Conservation (phyloP, 1,140 invertebrate species). For the Catajapyx aquilonaris region DNA sequence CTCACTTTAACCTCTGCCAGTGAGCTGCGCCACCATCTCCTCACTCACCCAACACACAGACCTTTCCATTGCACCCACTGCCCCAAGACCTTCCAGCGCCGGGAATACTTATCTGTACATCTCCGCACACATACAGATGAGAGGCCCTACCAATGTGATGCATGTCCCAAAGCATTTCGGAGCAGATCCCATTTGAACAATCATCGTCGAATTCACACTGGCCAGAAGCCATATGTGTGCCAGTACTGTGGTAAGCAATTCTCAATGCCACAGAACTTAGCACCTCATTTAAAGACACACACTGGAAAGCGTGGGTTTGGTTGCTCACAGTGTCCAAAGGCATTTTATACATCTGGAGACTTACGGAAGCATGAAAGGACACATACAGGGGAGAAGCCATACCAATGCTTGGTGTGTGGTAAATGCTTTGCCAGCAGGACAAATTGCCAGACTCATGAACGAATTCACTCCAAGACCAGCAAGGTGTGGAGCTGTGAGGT, state of each 20-base stretch:
- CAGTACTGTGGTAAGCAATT: constrained; percentile 14
- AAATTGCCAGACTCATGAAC: too few species aligned
- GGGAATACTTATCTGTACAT: constrained; percentile 24
- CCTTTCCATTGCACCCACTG: constrained; percentile 23
- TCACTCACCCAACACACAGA: too few species aligned
- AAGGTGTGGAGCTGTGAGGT: too few species aligned
- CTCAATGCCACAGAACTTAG: constrained; percentile 8
- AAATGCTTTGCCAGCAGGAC: too few species aligned
- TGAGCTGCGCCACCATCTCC: too few species aligned
- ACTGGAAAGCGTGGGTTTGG: not conserved
- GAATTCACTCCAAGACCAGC: too few species aligned
- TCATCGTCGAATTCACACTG: constrained; percentile 10
- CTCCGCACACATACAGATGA: constrained; percentile 23
- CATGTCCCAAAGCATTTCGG: constrained; percentile 42
- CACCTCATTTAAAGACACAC: constrained; percentile 8
- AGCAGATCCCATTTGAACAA: constrained; percentile 16
- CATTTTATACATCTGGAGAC: not conserved
- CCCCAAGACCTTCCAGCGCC: constrained; percentile 31
- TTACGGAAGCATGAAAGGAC: not conserved
- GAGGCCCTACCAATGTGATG: constrained; percentile 27
- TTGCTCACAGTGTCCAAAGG: not conserved
- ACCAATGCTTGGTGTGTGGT: too few species aligned
- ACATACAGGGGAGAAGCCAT: constrained; percentile 11
- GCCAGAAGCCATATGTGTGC: constrained; percentile 13
- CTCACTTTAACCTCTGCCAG: too few species aligned